These are phyloP conservation scores for Phycodurus eques DNA, from an alignment of 2,113 vertebrate genomes.

Conservation along the genomic window DNA sequence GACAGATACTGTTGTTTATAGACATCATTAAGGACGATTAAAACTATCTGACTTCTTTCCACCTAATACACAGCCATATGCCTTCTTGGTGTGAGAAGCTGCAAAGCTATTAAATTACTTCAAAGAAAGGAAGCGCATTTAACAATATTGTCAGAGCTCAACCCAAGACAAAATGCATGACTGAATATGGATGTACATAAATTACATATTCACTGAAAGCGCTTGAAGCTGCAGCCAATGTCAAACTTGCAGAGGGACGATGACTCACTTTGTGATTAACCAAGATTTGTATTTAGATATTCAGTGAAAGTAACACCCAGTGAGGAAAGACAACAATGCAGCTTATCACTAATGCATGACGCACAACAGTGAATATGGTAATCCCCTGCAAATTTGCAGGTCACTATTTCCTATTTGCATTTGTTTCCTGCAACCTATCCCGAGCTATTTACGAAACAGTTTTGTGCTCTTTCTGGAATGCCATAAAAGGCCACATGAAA, in stretches of 20 bases:
- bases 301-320: conserved; percentile 17
- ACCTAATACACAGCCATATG: not conserved
- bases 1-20: conserved; percentile 26
- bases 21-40: conserved; percentile 18
- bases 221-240: not conserved
- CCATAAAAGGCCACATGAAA: too few species aligned
- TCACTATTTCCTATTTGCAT: too few species aligned
- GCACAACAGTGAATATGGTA: not conserved
- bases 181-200: not conserved
- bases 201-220: not conserved
- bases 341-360: not conserved
- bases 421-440: too few species aligned
- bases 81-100: not conserved
- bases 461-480: too few species aligned
- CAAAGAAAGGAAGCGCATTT: not conserved
- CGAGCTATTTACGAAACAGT: too few species aligned
- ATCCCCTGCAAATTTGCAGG: not conserved
- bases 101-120: not conserved
- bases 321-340: not conserved
- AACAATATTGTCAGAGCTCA: not conserved
- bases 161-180: not conserved
- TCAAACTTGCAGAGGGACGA: not conserved
- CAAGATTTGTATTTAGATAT: conserved; percentile 16
- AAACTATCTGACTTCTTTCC: conserved; percentile 8
- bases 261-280: conserved; percentile 14